Percentiles rank a stretch among this genome's conserved stretches.
These are phyloP conservation scores for Ruditapes philippinarum DNA, from an alignment of 1,140 invertebrate species.

Conservation along the genomic window DNA sequence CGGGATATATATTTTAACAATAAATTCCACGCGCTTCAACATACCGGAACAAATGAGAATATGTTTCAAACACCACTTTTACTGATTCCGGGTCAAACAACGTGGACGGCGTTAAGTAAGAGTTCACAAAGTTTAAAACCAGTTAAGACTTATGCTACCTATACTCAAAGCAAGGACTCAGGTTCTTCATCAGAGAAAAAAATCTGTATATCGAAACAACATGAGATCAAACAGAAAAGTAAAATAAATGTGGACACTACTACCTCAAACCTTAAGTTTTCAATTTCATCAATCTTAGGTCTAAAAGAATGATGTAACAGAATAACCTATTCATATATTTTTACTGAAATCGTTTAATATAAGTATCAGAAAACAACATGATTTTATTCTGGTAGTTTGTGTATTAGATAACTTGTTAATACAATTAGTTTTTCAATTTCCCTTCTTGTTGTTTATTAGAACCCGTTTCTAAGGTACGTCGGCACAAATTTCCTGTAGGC, in stretches of 20 bases:
- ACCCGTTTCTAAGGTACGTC: too few species aligned
- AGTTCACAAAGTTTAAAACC: not conserved
- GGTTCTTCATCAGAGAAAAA: not conserved
- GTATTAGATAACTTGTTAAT: too few species aligned
- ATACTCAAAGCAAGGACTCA: not conserved
- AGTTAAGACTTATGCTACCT: not conserved
- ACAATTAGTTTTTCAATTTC: too few species aligned
- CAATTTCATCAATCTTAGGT: constrained; percentile 15
- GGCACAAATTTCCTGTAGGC: too few species aligned
- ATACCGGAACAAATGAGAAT: not conserved
- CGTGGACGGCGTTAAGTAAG: not conserved
- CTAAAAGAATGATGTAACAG: constrained; percentile 9
- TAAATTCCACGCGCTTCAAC: not conserved
- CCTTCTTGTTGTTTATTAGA: too few species aligned
- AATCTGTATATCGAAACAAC: not conserved
- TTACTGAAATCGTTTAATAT: too few species aligned
- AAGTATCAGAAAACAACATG: too few species aligned
- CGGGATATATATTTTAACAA: not conserved
- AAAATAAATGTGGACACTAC: too few species aligned
- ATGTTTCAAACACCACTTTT: not conserved
- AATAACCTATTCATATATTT: too few species aligned
- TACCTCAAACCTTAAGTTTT: constrained; percentile 13
- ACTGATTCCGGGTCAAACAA: not conserved
- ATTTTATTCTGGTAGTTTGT: too few species aligned
- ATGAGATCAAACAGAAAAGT: not conserved